phyloP scores from a whole-genome alignment of 2,888 invertebrate genomes.

The Nomada ferruginata region DNA sequence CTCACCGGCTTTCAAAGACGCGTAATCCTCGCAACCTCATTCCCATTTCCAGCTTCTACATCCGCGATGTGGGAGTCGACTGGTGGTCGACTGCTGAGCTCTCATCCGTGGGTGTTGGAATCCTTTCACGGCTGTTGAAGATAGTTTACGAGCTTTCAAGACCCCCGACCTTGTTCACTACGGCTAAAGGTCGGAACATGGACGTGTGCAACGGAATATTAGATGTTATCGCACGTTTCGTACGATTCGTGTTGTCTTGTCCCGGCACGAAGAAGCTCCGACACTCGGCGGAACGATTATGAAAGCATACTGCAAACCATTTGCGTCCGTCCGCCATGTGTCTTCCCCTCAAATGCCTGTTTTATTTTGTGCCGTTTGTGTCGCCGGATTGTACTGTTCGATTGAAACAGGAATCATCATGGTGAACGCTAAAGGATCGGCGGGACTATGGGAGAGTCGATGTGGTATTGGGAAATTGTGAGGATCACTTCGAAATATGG shows the following conservation, averaged over 20 bases:
- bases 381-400: slow-evolving; percentile 3
- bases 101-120: slow-evolving; percentile 77
- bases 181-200: slow-evolving; percentile 75
- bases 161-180: slow-evolving; percentile 77
- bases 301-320: slow-evolving; percentile 31
- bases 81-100: slow-evolving; percentile 62
- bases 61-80: slow-evolving; percentile 70
- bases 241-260: slow-evolving; percentile 54
- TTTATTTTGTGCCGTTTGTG: neutral
- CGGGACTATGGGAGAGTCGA: too few species aligned
- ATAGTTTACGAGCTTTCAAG: slow-evolving; percentile 75
- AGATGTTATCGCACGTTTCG: slow-evolving; percentile 63
- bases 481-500: too few species aligned
- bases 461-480: too few species aligned
- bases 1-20: slow-evolving; percentile 35
- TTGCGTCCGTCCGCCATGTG: neutral
- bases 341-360: neutral
- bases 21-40: slow-evolving; percentile 65
- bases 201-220: slow-evolving; percentile 57
- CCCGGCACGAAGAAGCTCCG: slow-evolving; percentile 25
- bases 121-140: slow-evolving; percentile 78
- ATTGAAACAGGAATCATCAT: neutral
- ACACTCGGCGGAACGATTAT: slow-evolving; percentile 30
- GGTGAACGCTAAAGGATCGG: neutral
- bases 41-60: slow-evolving; percentile 58